phyloP scores from a whole-genome alignment of 2,113 vertebrate genomes.

The Tamias sibiricus region DNA sequence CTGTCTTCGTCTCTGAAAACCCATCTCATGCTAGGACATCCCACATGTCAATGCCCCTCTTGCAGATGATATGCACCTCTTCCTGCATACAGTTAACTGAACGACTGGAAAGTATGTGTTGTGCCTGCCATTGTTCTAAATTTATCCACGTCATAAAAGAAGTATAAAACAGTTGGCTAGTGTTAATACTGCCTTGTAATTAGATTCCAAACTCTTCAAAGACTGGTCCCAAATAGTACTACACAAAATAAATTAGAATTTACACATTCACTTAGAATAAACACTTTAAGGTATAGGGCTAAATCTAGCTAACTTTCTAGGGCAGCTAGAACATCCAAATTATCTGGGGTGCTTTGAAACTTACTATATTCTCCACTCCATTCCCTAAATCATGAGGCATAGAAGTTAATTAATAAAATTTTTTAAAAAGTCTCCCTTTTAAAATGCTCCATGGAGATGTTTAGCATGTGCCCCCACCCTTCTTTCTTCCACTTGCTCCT shows the following conservation, averaged over 20 bases:
- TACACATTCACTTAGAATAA: neutral
- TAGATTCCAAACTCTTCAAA: slow-evolving; percentile 23
- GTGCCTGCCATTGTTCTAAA: neutral
- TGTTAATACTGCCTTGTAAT: neutral
- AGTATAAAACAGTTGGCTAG: neutral
- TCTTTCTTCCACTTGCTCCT: neutral
- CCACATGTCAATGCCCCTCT: neutral
- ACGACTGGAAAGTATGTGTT: neutral
- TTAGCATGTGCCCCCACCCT: neutral
- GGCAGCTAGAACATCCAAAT: neutral
- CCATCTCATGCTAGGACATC: neutral
- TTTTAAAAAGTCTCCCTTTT: neutral
- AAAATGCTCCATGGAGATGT: neutral
- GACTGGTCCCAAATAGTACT: neutral
- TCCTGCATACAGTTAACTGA: neutral
- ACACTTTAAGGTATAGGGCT: neutral
- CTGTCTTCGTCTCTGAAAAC: slow-evolving; percentile 50
- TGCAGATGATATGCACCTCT: neutral
- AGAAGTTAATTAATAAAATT: neutral
- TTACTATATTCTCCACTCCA: neutral
- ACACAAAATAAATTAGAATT: slow-evolving; percentile 30
- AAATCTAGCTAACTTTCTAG: slow-evolving; percentile 2
- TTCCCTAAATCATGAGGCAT: neutral
- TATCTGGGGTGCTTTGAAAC: neutral
- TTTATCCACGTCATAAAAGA: neutral